Base-by-base conservation (phyloP, 2,888 invertebrate species). In the Pegoplata infirma region DNA sequence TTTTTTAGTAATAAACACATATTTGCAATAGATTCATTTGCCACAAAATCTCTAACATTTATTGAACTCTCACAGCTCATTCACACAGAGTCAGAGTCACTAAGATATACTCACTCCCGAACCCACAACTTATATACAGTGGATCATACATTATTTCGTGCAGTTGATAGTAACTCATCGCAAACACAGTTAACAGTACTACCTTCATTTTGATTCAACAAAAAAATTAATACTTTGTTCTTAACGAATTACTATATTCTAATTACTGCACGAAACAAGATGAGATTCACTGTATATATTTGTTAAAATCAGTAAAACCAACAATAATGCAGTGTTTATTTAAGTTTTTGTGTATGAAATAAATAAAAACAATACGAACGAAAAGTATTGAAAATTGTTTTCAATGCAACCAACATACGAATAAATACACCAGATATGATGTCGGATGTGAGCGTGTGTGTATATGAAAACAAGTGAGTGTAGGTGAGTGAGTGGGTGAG, bases 231-330 rank as follows among this genome's bases (percentile, higher is more conserved):
- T n/a, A n/a, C n/a, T n/a, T n/a, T n/a, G n/a, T n/a, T n/a, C n/a
- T n/a, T n/a, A n/a, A n/a, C n/a, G n/a, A n/a, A n/a, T n/a, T n/a
- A n/a, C n/a, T n/a, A n/a, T n/a, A n/a, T n/a, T n/a, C n/a, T n/a
- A n/a, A n/a, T n/a, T n/a, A n/a, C n/a, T n/a, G n/a, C n/a, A n/a
- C n/a, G n/a, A n/a, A n/a, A n/a, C n/a, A n/a, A n/a, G n/a, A n/a
- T n/a, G n/a, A n/a, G n/a, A 21, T 12, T 44, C 16, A 55, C 56
- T 74, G n/a, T n/a, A n/a, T n/a, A n/a, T n/a, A 59, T 74, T 74
- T 66, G 73, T 53, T 44, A 59, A 74, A 67, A 74, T 74, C 73
- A 74, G 59, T 32, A 59, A 59, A 67, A 53, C 66, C 44, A 74
- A 74, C 66, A 73, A 66, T 44, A 66, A 32, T 10, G 56, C 59